These are phyloP conservation scores for Crypturellus tataupa DNA, from an alignment of 2,797 vertebrate genomes.

Conservation along the genomic window DNA sequence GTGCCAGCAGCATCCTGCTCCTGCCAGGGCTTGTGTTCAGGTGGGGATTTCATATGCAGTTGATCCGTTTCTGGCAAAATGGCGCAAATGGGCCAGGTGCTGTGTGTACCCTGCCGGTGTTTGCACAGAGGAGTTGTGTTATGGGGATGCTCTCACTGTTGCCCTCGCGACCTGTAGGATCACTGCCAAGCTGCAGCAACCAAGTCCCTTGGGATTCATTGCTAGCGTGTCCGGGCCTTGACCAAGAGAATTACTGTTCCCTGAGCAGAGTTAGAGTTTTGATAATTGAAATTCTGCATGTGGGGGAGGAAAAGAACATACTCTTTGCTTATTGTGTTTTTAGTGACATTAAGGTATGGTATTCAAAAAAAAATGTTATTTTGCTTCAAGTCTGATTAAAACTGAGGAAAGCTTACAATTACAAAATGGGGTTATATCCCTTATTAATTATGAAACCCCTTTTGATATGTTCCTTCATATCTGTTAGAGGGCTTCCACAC, in stretches of 20 bases:
- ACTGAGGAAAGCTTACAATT: neutral
- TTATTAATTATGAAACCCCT: neutral
- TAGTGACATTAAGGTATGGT: neutral
- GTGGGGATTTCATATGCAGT: fast-evolving
- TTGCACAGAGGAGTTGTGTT: neutral
- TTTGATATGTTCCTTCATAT: neutral
- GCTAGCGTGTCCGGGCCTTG: neutral
- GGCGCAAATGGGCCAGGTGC: fast-evolving
- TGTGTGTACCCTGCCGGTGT: neutral
- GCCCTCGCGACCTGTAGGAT: neutral
- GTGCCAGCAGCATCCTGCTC: neutral
- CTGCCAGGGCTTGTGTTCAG: neutral
- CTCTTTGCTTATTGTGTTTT: neutral
- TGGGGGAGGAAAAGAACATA: neutral
- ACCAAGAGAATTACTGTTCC: neutral
- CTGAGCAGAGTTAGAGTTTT: neutral
- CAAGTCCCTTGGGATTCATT: neutral
- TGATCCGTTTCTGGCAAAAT: neutral
- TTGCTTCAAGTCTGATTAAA: neutral
- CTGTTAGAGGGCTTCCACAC: neutral
- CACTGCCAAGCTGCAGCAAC: fast-evolving
- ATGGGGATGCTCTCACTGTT: neutral
- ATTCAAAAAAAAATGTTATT: neutral
- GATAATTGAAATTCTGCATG: neutral
- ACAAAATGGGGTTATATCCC: neutral